Base-by-base conservation (phyloP, 2,113 vertebrate genomes). In the Rhipidura dahli region DNA sequence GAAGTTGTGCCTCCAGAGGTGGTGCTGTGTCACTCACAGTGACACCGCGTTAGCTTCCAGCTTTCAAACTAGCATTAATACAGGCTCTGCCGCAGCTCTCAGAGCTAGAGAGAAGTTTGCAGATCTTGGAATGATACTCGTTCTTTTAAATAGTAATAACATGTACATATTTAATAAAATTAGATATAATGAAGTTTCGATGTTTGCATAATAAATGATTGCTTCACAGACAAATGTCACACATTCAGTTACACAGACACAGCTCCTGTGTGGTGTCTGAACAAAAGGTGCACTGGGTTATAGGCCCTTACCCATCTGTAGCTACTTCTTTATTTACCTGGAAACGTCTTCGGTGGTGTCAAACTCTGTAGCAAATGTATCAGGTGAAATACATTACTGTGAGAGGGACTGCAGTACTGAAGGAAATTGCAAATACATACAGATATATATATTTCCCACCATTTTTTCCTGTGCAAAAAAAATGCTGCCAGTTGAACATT, bases 21-120 rank as follows among this genome's bases (percentile, higher is more conserved):
- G 90, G 91, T 95, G 94, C 83, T 77, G 94, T 94, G 94, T 96
- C 86, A 77, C 44, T 64, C 83, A 22, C 81, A 53, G 86, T 96
- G 96, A 94, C 83, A 59, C 89, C 22, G 83, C 42, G 64, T 87
- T 90, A 93, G 94, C 97, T 97, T 97, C 89, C 91, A 91, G 95
- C 97, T 97, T 97, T 93, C 92, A 94, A 92, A 97, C 87, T 94
- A 97, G 97, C 97, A 97, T 97, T 97, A 97, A 97, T 96, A 96
- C 95, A 96, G 94, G 93, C 92, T 97, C 97, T 97, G 97, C 96
- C 61, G 30, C 95, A 95, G 90, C 95, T 97, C 96, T 96, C 97
- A 78, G 89, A 54, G 87, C 92, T 94, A 96, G 94, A 96, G 97
- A 96, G 97, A 96, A 96, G 96, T 95, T 57, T 95, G 96, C 97